Percentiles rank a stretch among this genome's conserved stretches.
Conservation (phyloP, 2,888 invertebrate genomes). For the Andrena minutula region DNA sequence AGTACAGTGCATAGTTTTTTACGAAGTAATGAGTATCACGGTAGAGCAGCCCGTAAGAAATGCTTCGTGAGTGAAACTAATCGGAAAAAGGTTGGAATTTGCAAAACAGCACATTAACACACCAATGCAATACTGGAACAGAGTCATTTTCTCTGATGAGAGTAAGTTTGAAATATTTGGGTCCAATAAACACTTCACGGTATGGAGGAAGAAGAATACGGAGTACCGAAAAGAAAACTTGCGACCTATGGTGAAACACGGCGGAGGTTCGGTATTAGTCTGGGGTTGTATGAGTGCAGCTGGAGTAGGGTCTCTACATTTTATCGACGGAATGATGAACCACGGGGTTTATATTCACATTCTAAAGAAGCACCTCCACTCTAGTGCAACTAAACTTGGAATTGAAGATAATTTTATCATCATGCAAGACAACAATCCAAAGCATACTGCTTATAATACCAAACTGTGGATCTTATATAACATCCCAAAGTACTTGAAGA, state of each 20-base stretch:
- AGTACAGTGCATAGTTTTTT: constrained; percentile 3
- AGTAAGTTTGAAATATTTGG: constrained; percentile 19
- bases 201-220: background rate
- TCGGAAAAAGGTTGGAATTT: constrained; percentile 1
- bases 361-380: background rate
- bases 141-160: constrained; percentile 17
- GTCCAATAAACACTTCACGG: background rate
- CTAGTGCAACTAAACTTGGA: background rate
- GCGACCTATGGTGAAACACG: background rate
- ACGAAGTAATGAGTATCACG: constrained; percentile 5
- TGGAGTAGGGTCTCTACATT: too few relatives aligned
- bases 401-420: background rate
- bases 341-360: background rate
- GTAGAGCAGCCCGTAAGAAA: constrained; percentile 3
- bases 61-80: constrained; percentile 12
- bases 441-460: constrained; percentile 1
- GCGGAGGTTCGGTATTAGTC: too few relatives aligned
- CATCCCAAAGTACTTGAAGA: constrained; percentile 5
- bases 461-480: constrained; percentile 1
- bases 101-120: constrained; percentile 1
- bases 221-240: background rate
- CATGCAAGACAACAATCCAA: background rate
- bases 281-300: too few relatives aligned
- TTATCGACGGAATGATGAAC: background rate
- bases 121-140: background rate